phyloP scores from a whole-genome alignment of 2,113 vertebrate species.

The Porphyrio hochstetteri region DNA sequence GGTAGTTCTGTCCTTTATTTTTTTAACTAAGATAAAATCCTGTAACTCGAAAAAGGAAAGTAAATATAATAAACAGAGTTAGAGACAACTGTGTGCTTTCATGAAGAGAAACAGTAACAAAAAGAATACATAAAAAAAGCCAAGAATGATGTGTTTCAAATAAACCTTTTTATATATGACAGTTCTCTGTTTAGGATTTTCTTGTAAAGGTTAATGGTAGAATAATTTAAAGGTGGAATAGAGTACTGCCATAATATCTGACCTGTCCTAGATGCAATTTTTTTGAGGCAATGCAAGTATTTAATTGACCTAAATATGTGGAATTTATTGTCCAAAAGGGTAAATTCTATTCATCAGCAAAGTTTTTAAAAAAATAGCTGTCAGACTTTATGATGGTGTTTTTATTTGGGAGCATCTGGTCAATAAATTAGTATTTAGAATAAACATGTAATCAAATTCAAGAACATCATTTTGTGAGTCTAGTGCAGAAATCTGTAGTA shows the following conservation, averaged over 20 bases:
- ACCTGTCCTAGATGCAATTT: slow-evolving; percentile 36
- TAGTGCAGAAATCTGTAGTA: slow-evolving; percentile 6
- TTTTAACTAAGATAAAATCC: background rate
- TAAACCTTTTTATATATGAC: background rate
- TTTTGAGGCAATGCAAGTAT: slow-evolving; percentile 56
- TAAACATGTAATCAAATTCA: slow-evolving; percentile 37
- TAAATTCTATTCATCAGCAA: slow-evolving; percentile 38
- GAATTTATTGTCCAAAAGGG: slow-evolving; percentile 64
- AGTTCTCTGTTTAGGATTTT: slow-evolving; percentile 39
- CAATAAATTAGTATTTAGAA: slow-evolving; percentile 22
- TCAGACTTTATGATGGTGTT: slow-evolving; percentile 15
- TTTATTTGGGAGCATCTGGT: slow-evolving; percentile 59
- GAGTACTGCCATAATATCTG: slow-evolving; percentile 51
- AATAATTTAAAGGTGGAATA: slow-evolving; percentile 37
- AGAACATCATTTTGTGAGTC: slow-evolving; percentile 36
- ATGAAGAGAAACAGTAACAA: background rate
- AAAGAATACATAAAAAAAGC: background rate
- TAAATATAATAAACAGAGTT: slow-evolving; percentile 17
- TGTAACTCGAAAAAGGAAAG: slow-evolving; percentile 12
- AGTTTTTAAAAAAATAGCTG: slow-evolving; percentile 58
- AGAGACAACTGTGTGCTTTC: background rate
- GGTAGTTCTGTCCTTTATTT: background rate
- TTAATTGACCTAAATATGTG: slow-evolving; percentile 69
- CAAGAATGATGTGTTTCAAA: background rate
- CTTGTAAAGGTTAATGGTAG: slow-evolving; percentile 45